Conservation (phyloP, 2,113 vertebrate species). For the Pheucticus melanocephalus region DNA sequence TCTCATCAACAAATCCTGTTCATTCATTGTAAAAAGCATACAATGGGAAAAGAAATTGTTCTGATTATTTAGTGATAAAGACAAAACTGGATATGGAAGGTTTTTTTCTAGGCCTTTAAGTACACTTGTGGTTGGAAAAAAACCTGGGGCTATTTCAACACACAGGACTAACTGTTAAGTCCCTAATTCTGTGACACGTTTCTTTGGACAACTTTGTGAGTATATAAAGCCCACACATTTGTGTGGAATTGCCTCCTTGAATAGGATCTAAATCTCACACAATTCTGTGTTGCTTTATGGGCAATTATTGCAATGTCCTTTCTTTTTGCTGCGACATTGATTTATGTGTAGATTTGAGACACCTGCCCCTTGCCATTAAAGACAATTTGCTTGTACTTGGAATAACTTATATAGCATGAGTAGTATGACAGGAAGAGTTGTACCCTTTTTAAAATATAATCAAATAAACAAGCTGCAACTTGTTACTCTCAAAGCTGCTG, state of each 20-base stretch:
- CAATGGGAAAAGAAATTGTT: background rate
- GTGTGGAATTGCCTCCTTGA: background rate
- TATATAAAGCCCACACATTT: background rate
- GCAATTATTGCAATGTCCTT: background rate
- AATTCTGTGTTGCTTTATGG: background rate
- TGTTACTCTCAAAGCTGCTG: background rate
- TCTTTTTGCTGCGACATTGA: background rate
- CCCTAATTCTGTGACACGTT: background rate
- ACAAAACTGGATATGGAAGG: background rate
- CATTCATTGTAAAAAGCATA: background rate
- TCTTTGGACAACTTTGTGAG: background rate
- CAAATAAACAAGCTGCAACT: background rate
- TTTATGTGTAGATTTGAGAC: background rate
- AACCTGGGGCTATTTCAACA: background rate
- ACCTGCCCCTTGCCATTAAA: background rate
- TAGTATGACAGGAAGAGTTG: background rate
- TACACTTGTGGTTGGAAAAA: background rate
- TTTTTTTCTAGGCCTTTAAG: background rate
- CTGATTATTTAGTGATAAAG: background rate
- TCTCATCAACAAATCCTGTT: background rate
- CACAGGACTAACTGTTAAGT: background rate
- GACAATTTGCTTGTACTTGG: background rate
- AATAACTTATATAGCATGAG: background rate
- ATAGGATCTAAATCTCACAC: background rate
- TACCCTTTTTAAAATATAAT: background rate